Conservation (phyloP, 2,888 invertebrate species). For the Heteropelma amictum region DNA sequence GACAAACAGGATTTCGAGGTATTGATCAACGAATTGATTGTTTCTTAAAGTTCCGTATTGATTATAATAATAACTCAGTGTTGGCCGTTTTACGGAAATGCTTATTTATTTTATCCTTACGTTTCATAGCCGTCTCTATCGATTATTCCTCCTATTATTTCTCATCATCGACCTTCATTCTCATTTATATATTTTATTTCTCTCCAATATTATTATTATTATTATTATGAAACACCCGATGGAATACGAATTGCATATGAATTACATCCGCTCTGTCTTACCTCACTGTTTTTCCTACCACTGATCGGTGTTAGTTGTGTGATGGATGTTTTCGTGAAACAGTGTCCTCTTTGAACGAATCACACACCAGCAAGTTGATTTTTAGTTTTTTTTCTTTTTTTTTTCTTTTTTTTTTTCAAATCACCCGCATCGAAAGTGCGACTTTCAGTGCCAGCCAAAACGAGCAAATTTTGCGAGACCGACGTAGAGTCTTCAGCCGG, state of each 20-base stretch:
- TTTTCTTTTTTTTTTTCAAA: too few relatives aligned
- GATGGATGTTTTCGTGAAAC: conserved; percentile 64
- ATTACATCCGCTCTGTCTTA: conserved; percentile 74
- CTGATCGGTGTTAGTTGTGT: conserved; percentile 75
- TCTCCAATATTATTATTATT: conserved; percentile 46
- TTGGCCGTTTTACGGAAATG: conserved; percentile 76
- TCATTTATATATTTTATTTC: conserved; percentile 24
- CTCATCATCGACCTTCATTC: conserved; percentile 15
- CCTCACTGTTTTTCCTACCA: conserved; percentile 72
- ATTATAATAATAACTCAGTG: conserved; percentile 68
- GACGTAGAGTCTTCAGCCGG: too few relatives aligned
- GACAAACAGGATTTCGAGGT: conserved; percentile 92
- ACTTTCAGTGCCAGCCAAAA: too few relatives aligned
- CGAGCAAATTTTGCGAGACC: too few relatives aligned
- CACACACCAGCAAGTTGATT: conserved; percentile 63
- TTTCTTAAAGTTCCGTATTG: conserved; percentile 73
- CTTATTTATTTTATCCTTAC: conserved; percentile 62
- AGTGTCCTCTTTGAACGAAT: conserved; percentile 48
- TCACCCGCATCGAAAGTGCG: too few relatives aligned
- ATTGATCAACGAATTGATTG: conserved; percentile 78
- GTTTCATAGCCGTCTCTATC: conserved; percentile 48
- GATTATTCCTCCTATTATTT: conserved; percentile 27
- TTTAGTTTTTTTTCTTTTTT: too few relatives aligned
- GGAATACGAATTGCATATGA: conserved; percentile 69
- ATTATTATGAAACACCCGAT: conserved; percentile 58